These are phyloP conservation scores for Drosophila pseudotalamancana DNA, from an alignment of 2,888 invertebrate genomes.

Conservation along the genomic window DNA sequence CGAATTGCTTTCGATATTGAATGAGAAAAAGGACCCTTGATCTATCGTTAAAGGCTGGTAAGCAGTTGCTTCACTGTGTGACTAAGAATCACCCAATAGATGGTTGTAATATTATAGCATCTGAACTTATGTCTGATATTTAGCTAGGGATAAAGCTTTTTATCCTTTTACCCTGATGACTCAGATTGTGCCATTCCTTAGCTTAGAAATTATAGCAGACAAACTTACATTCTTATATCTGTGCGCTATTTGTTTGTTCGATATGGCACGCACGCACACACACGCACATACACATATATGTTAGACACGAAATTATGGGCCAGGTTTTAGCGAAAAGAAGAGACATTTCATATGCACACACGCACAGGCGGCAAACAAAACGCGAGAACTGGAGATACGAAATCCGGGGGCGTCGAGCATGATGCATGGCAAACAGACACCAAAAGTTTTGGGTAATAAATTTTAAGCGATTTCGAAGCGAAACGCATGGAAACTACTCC, in stretches of 20 bases:
- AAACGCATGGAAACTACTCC: slow-evolving; percentile 43
- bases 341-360: slow-evolving; percentile 74
- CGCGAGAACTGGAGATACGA: slow-evolving; percentile 50
- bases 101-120: too few relatives aligned
- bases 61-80: too few relatives aligned
- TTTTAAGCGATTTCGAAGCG: slow-evolving; percentile 70
- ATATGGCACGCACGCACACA: slow-evolving; percentile 47
- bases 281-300: not conserved
- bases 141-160: too few relatives aligned
- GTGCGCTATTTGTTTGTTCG: slow-evolving; percentile 75
- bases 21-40: too few relatives aligned
- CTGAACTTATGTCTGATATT: not conserved
- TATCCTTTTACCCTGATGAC: too few relatives aligned
- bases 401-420: slow-evolving; percentile 39
- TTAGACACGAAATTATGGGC: slow-evolving; percentile 57
- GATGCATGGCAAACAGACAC: slow-evolving; percentile 69
- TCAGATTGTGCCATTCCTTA: slow-evolving; percentile 21
- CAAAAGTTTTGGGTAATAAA: slow-evolving; percentile 74
- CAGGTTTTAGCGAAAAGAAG: slow-evolving; percentile 27
- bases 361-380: slow-evolving; percentile 51
- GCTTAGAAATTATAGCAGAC: slow-evolving; percentile 45
- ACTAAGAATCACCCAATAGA: too few relatives aligned
- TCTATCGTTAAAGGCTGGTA: too few relatives aligned
- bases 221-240: slow-evolving; percentile 38
- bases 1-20: too few relatives aligned